Conservation (phyloP, 2,888 invertebrate species). For the Drosophila robusta region DNA sequence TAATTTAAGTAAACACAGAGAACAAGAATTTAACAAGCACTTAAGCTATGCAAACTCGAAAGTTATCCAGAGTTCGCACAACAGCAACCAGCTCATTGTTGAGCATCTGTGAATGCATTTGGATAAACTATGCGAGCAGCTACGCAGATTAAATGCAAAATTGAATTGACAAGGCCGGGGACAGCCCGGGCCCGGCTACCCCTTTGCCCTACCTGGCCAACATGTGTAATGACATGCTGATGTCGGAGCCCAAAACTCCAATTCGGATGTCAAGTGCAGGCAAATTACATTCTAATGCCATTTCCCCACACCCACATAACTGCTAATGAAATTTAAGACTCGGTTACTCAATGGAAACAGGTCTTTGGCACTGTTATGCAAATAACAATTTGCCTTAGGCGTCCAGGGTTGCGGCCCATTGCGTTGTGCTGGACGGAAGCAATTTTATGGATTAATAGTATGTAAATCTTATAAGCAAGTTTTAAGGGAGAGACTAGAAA, state of each 20-base stretch:
- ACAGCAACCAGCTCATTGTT: constrained; percentile 12
- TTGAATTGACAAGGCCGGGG: constrained; percentile 18
- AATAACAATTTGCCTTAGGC: constrained; percentile 32
- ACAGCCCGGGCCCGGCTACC: neutral
- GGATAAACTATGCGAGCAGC: constrained; percentile 8
- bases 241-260: neutral
- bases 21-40: neutral
- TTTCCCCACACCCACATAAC: constrained; percentile 33
- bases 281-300: constrained; percentile 52
- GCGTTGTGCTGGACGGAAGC: constrained; percentile 32
- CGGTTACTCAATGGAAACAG: constrained; percentile 14
- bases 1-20: no score
- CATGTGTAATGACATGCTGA: neutral
- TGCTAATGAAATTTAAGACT: constrained; percentile 44
- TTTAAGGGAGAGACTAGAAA: constrained; percentile 35
- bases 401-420: constrained; percentile 1
- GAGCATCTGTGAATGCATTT: constrained; percentile 30
- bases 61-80: constrained; percentile 1
- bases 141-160: constrained; percentile 25
- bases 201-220: constrained; percentile 12
- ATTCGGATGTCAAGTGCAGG: constrained; percentile 16
- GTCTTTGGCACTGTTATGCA: constrained; percentile 32
- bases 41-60: constrained; percentile 14
- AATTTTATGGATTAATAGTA: constrained; percentile 55
- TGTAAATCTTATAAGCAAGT: constrained; percentile 57